Conservation (phyloP, 1,140 invertebrate genomes). For the Caenorhabditis brenneri region DNA sequence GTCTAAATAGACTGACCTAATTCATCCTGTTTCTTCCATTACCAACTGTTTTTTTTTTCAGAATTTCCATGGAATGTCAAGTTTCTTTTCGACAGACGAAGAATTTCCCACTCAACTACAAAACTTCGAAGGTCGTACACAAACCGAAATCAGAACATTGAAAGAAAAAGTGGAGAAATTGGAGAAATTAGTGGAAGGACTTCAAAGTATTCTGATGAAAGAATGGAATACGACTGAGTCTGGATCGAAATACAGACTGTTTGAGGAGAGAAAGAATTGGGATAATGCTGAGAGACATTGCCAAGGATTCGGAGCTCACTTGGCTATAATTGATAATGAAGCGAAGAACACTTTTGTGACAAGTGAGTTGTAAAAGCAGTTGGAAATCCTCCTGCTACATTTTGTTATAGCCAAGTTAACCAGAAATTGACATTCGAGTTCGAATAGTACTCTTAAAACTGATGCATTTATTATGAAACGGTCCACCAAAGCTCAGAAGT, state of each 20-base stretch:
- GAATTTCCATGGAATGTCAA: constrained; percentile 11
- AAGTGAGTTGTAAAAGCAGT: constrained; percentile 4
- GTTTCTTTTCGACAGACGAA: constrained; percentile 34
- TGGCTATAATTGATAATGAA: constrained; percentile 35
- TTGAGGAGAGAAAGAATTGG: constrained; percentile 46
- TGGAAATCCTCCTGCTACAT: too few relatives aligned
- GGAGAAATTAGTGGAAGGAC: constrained; percentile 22
- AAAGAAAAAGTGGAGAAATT: constrained; percentile 18
- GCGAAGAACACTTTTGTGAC: constrained; percentile 41
- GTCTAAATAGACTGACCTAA: background rate
- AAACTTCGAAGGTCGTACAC: constrained; percentile 18
- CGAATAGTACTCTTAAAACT: too few relatives aligned
- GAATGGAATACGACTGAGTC: constrained; percentile 43
- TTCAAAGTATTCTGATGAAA: constrained; percentile 29
- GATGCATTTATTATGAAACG: too few relatives aligned
- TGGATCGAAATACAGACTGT: constrained; percentile 32
- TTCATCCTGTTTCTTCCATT: too few relatives aligned
- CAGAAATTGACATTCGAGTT: too few relatives aligned
- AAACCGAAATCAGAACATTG: constrained; percentile 24
- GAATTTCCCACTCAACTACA: constrained; percentile 23
- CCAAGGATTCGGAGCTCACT: constrained; percentile 37
- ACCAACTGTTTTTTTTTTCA: background rate
- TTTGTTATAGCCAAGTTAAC: too few relatives aligned
- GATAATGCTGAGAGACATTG: constrained; percentile 44
- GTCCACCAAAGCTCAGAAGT: too few relatives aligned